These are phyloP conservation scores for Drosophila tanythrix DNA, from an alignment of 2,888 invertebrate genomes.

Conservation along the genomic window DNA sequence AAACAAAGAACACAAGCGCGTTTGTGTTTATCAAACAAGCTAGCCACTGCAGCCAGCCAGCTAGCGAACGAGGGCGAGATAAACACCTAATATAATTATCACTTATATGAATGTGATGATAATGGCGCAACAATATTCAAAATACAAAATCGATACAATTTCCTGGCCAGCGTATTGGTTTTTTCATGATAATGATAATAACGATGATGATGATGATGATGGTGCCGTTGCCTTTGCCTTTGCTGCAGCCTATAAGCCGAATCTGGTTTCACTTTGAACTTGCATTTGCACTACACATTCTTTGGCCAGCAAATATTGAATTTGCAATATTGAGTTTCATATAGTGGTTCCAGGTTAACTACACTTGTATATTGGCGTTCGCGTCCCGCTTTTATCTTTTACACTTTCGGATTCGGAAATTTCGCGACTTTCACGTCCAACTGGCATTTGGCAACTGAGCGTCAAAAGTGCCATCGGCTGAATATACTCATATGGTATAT, in stretches of 20 bases:
- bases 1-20: slow-evolving; percentile 52
- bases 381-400: slow-evolving; percentile 9
- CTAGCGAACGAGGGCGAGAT: slow-evolving; percentile 38
- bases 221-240: neutral
- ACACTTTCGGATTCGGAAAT: slow-evolving; percentile 15
- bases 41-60: slow-evolving; percentile 32
- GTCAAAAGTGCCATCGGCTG: slow-evolving; percentile 39
- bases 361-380: slow-evolving; percentile 33
- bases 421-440: slow-evolving; percentile 69
- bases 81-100: slow-evolving; percentile 78
- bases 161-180: slow-evolving; percentile 29
- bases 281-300: slow-evolving; percentile 1
- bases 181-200: neutral
- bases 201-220: slow-evolving; percentile 9
- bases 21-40: slow-evolving; percentile 42
- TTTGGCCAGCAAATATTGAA: slow-evolving; percentile 18
- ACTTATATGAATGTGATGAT: slow-evolving; percentile 76
- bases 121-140: slow-evolving; percentile 78
- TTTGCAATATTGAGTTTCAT: slow-evolving; percentile 1
- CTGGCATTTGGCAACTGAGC: slow-evolving; percentile 70
- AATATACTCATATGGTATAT: slow-evolving; percentile 27
- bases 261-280: slow-evolving; percentile 7
- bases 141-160: slow-evolving; percentile 76
- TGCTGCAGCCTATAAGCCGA: neutral
- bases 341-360: neutral